phyloP scores from a whole-genome alignment of 1,140 invertebrate genomes.

The Phortica variegata region DNA sequence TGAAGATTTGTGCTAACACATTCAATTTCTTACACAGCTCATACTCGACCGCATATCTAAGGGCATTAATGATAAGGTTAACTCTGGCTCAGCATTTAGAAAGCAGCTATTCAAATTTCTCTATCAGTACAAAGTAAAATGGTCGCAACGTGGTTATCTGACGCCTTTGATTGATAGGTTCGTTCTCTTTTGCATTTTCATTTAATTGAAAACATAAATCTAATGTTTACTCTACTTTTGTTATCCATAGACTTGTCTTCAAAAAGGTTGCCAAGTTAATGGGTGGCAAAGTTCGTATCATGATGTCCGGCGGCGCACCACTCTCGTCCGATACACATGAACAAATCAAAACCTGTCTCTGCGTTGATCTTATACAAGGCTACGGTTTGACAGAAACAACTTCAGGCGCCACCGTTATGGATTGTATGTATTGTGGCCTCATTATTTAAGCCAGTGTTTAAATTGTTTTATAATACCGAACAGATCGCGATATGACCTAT shows the following conservation, averaged over 20 bases:
- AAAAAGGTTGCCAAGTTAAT: conserved; percentile 75
- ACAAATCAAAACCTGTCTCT: conserved; percentile 92
- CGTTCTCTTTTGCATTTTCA: conserved; percentile 11
- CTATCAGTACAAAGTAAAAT: conserved; percentile 86
- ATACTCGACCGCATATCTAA: conserved; percentile 96
- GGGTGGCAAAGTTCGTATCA: conserved; percentile 82
- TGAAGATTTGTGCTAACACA: not conserved
- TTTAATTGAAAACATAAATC: too few species aligned
- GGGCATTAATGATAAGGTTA: conserved; percentile 89
- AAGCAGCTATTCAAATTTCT: conserved; percentile 87
- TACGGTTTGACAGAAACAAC: conserved; percentile 98
- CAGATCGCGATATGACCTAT: conserved; percentile 50
- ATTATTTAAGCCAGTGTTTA: not conserved
- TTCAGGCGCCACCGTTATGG: conserved; percentile 88
- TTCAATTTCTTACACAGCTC: too few species aligned
- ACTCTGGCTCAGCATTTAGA: conserved; percentile 71
- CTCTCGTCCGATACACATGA: conserved; percentile 93
- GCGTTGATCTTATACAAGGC: conserved; percentile 87
- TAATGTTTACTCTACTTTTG: not conserved
- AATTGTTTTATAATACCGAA: not conserved
- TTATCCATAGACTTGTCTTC: conserved; percentile 66
- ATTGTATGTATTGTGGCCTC: conserved; percentile 61
- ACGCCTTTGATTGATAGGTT: conserved; percentile 78
- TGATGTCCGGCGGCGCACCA: conserved; percentile 92
- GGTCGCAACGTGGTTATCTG: conserved; percentile 79